These are phyloP conservation scores for Apostichopus parvimensis DNA, from an alignment of 35 echinoderm and acorn worm genomes.

Conservation along the genomic window DNA sequence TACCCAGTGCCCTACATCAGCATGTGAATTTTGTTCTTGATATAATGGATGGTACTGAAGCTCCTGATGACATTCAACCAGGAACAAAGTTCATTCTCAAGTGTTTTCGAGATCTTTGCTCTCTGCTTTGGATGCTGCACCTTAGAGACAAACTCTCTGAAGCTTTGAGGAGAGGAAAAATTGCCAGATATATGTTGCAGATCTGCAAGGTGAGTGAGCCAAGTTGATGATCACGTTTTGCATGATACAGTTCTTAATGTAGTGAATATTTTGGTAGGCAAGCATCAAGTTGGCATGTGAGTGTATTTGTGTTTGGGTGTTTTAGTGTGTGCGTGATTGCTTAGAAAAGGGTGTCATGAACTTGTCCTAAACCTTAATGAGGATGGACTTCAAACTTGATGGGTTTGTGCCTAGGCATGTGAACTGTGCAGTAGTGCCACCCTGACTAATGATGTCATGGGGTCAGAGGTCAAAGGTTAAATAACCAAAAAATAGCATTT, in stretches of 20 bases:
- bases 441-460: no score
- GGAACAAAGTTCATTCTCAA: slow-evolving; percentile 60
- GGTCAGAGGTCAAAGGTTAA: no score
- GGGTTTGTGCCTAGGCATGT: no score
- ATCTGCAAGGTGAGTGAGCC: slow-evolving; percentile 61
- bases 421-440: no score
- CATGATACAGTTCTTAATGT: background rate
- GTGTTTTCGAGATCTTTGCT: slow-evolving; percentile 84
- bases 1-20: slow-evolving; percentile 63
- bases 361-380: no score
- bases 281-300: background rate
- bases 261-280: background rate
- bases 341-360: no score
- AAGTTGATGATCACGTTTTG: background rate
- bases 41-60: slow-evolving; percentile 41
- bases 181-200: slow-evolving; percentile 49
- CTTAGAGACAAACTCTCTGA: slow-evolving; percentile 78
- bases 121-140: slow-evolving; percentile 81
- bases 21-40: slow-evolving; percentile 63
- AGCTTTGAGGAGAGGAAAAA: slow-evolving; percentile 75
- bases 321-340: background rate
- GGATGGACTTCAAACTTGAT: no score
- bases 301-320: background rate
- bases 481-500: no score
- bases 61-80: slow-evolving; percentile 31